Conservation (phyloP, 2,113 vertebrate genomes). For the Oryzias celebensis region DNA sequence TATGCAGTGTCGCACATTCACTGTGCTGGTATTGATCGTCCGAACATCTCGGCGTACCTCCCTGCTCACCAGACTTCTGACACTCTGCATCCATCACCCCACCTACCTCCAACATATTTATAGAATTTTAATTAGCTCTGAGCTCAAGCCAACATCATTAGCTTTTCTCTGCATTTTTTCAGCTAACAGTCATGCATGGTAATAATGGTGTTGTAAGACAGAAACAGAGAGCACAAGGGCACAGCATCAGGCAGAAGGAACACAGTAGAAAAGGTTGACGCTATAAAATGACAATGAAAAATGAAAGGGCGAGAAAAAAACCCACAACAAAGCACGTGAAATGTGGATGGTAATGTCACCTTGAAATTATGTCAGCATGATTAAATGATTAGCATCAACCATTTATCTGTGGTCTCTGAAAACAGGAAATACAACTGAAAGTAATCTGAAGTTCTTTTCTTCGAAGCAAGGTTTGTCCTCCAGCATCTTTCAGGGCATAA, state of each 20-base stretch:
- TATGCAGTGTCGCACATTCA: constrained; percentile 77
- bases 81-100: constrained; percentile 82
- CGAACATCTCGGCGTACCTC: constrained; percentile 66
- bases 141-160: constrained; percentile 81
- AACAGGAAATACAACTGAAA: constrained; percentile 45
- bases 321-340: constrained; percentile 54
- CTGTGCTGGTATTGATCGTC: constrained; percentile 80
- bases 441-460: neutral
- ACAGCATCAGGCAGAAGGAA: constrained; percentile 37
- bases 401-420: constrained; percentile 54
- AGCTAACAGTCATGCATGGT: constrained; percentile 53
- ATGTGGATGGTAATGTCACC: constrained; percentile 72
- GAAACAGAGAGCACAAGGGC: constrained; percentile 64
- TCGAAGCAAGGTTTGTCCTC: no score
- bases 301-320: constrained; percentile 35
- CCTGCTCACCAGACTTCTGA: constrained; percentile 77
- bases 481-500: no score
- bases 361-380: constrained; percentile 71
- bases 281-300: constrained; percentile 76
- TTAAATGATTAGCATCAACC: constrained; percentile 56
- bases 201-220: constrained; percentile 57
- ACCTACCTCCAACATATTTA: constrained; percentile 80
- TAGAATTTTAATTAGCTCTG: constrained; percentile 86
- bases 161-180: constrained; percentile 48
- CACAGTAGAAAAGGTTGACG: constrained; percentile 61